phyloP scores from a whole-genome alignment of 2,888 invertebrate species.

The Elegia similella region DNA sequence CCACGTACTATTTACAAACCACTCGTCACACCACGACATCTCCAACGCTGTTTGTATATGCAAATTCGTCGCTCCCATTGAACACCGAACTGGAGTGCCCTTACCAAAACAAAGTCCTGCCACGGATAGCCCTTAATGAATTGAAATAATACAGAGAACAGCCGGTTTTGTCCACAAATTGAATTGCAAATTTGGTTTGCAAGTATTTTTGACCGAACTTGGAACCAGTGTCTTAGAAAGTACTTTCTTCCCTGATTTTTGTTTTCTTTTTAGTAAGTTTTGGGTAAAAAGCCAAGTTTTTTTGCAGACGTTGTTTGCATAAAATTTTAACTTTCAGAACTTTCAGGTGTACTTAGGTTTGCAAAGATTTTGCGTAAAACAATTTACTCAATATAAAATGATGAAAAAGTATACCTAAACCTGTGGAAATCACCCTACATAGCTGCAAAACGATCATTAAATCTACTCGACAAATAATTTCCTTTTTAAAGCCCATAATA shows the following conservation, averaged over 20 bases:
- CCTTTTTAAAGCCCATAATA: too few relatives aligned
- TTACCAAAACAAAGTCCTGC: conserved; percentile 38
- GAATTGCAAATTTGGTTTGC: conserved; percentile 27
- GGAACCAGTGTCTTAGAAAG: conserved; percentile 3
- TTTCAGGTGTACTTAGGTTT: neutral
- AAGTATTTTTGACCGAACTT: conserved; percentile 18
- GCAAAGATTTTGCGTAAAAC: too few relatives aligned
- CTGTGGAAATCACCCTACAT: too few relatives aligned
- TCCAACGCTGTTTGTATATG: conserved; percentile 56
- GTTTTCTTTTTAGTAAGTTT: neutral
- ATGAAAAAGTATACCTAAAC: too few relatives aligned
- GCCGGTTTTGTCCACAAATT: conserved; percentile 27
- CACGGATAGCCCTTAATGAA: conserved; percentile 35
- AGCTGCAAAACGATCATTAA: neutral
- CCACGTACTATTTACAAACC: conserved; percentile 8
- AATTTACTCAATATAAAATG: too few relatives aligned
- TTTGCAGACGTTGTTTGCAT: neutral
- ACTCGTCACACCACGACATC: conserved; percentile 7
- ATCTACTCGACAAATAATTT: neutral
- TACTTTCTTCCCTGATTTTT: neutral
- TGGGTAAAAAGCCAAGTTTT: neutral
- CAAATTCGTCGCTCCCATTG: conserved; percentile 35
- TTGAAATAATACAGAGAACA: conserved; percentile 40
- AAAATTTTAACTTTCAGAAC: neutral
- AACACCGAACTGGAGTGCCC: conserved; percentile 26